Base-by-base conservation (phyloP, 2,797 vertebrate species). In the Mus minutoides region DNA sequence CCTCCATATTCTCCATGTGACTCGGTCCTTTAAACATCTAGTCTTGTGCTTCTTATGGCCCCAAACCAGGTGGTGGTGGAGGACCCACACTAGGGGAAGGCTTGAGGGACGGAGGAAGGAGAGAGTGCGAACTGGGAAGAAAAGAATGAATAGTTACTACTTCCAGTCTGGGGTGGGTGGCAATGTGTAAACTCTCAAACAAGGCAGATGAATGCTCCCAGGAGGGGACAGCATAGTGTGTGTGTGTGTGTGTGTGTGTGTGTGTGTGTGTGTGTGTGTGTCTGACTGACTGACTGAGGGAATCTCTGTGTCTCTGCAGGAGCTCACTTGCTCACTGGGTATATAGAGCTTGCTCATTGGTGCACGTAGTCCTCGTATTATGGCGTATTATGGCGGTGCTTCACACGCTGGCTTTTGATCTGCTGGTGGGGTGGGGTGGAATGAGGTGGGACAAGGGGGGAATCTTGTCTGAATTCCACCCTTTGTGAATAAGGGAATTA, bases 401-500 rank as follows among this genome's bases (percentile, higher is more conserved):
- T 97, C 95, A 92, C 80, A 83, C 82, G 92, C 94, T 58, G 31
- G 91, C 22, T 88, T 97, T 97, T 96, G 96, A 97, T 98, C 92
- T 96, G 96, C n/a, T 0, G 71, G 67, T 75, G 69, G 21, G 84
- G 64, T 71, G n/a, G 24, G 46, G 14, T 54, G 43, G 21, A 12
- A n/a, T 69, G 31, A 5, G 85, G 5, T 56, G 49, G 67, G 64
- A 34, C 2, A 3, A 12, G 13, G 4, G 0, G 24, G 17, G 14
- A 19, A 43, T 95, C 95, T 97, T 62, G 96, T 96, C 98, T 94
- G 96, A 94, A 94, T 97, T 78, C 94, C 77, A 96, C 97, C 96
- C 97, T 88, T 91, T 93, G 95, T 83, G 95, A 97, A 97, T 98
- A 96, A 98, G 98, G 96, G 98, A 98, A 97, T 97, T 96, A 94